phyloP scores from a whole-genome alignment of 2,888 invertebrate species.

The Tuberolachnus salignus region DNA sequence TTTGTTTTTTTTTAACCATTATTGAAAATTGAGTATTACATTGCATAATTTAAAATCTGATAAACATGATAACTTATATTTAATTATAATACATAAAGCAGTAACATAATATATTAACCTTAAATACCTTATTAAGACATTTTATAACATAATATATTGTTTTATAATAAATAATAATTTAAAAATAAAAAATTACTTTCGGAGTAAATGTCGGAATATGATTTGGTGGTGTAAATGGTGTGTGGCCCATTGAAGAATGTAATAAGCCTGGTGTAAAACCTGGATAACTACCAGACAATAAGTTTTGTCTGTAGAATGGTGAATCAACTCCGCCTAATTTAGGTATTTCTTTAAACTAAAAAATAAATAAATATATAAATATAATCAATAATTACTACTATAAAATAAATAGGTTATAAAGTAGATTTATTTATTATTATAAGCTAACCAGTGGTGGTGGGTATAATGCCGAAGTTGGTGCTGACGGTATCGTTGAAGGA shows the following conservation, averaged over 20 bases:
- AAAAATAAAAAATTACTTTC: slow-evolving; percentile 69
- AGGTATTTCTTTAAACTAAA: slow-evolving; percentile 81
- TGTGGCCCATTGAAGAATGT: slow-evolving; percentile 78
- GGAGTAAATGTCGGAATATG: slow-evolving; percentile 86
- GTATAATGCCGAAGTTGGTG: slow-evolving; percentile 64
- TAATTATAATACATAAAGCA: too few species aligned
- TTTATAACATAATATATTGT: too few species aligned
- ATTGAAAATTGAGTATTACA: too few species aligned
- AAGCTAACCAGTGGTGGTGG: slow-evolving; percentile 72
- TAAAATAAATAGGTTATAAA: not conserved
- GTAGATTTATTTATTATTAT: slow-evolving; percentile 42
- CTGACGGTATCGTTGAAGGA: slow-evolving; percentile 60
- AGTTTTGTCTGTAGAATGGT: slow-evolving; percentile 77
- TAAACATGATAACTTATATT: too few species aligned
- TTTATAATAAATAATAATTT: not conserved
- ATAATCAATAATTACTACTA: slow-evolving; percentile 58
- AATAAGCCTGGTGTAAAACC: slow-evolving; percentile 78
- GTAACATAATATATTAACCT: too few species aligned
- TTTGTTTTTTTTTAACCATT: too few species aligned
- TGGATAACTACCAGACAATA: slow-evolving; percentile 80
- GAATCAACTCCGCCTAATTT: slow-evolving; percentile 80
- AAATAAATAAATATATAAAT: slow-evolving; percentile 55
- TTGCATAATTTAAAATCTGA: too few species aligned
- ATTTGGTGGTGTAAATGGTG: slow-evolving; percentile 87
- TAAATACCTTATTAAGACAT: not conserved